Conservation (phyloP, 2,797 vertebrate species). For the Tympanoctomys barrerae region DNA sequence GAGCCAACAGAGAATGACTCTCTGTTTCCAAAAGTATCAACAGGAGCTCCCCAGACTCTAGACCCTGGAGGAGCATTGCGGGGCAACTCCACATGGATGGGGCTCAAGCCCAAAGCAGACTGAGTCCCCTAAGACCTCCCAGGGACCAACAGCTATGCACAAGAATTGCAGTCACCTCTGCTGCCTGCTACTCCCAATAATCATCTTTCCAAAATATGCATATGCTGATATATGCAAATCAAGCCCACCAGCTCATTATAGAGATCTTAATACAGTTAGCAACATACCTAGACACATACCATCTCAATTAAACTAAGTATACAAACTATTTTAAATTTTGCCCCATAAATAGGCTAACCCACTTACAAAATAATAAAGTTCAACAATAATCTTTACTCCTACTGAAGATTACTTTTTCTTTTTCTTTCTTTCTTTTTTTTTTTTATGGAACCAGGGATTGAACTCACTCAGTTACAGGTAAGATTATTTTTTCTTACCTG, state of each 20-base stretch:
- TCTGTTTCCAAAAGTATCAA: neutral
- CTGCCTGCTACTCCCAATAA: neutral
- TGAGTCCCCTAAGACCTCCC: neutral
- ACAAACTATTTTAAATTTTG: constrained; percentile 1
- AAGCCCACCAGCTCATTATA: neutral
- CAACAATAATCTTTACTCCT: neutral
- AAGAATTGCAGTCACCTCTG: neutral
- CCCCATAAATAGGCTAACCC: neutral
- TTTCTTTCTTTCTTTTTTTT: too few species aligned
- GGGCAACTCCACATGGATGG: neutral
- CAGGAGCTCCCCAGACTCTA: neutral
- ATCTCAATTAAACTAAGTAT: neutral
- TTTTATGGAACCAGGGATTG: too few species aligned
- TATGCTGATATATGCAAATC: neutral
- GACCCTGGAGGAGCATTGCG: neutral
- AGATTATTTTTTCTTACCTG: neutral
- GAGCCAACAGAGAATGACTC: neutral
- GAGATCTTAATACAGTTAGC: constrained; percentile 6
- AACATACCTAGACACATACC: neutral
- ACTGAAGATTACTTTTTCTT: neutral
- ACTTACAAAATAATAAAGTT: constrained; percentile 17
- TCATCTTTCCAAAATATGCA: neutral
- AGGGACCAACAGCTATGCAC: neutral
- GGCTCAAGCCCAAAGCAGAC: neutral
- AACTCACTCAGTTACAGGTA: too few species aligned